Evolutionary conservation across 2,797 vertebrate genomes (phyloP).

Genomic region (Scolopax rusticola): DNA sequence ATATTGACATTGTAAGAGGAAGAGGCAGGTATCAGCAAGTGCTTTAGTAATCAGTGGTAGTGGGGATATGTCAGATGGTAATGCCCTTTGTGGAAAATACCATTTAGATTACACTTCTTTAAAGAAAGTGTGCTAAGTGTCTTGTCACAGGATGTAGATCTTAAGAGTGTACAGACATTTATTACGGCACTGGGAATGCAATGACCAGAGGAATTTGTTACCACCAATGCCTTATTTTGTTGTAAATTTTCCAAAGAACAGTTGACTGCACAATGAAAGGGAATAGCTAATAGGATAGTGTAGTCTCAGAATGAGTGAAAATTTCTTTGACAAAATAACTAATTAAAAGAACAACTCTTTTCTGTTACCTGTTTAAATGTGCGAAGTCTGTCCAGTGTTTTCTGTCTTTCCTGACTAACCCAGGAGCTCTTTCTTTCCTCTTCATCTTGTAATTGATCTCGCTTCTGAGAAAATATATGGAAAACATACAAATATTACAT

Average conservation of each 20-base stretch:
- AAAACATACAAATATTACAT: background rate
- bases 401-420: conserved; percentile 93
- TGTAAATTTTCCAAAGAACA: background rate
- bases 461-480: conserved; percentile 71
- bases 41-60: background rate
- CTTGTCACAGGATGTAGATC: background rate
- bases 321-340: background rate
- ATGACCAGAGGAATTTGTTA: background rate
- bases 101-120: background rate
- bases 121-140: background rate
- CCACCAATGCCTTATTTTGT: background rate
- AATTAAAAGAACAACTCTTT: background rate
- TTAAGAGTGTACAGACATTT: background rate
- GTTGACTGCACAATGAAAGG: background rate
- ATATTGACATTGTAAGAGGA: background rate
- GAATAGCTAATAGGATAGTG: background rate
- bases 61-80: background rate
- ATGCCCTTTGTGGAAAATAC: background rate
- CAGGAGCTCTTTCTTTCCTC: conserved; percentile 86
- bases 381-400: conserved; percentile 93
- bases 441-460: conserved; percentile 85
- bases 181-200: background rate
- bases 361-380: conserved; percentile 43
- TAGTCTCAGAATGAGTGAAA: background rate
- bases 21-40: background rate